phyloP scores from a whole-genome alignment of 2,888 invertebrate species.

The Himalopsyche tibetana region DNA sequence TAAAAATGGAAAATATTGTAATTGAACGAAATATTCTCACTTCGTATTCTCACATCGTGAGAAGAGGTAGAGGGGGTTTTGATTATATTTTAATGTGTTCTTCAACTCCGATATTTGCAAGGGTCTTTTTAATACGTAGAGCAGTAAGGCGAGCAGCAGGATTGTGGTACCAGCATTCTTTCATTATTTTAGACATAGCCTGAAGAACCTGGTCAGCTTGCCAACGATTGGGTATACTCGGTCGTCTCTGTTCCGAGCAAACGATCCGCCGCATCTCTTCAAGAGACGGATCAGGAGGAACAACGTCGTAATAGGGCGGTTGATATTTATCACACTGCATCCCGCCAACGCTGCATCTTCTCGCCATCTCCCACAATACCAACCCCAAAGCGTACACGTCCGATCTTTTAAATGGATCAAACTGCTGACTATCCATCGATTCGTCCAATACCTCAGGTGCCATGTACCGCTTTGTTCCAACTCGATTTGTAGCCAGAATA shows the following conservation, averaged over 20 bases:
- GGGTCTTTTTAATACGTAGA: constrained; percentile 96
- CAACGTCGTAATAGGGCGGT: constrained; percentile 95
- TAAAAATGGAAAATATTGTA: constrained; percentile 35
- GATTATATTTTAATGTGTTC: constrained; percentile 77
- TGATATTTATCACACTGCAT: constrained; percentile 92
- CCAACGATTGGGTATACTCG: constrained; percentile 95
- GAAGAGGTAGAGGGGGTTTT: constrained; percentile 5
- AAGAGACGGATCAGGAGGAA: constrained; percentile 95
- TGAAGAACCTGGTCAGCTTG: constrained; percentile 87
- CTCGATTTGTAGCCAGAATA: constrained; percentile 94
- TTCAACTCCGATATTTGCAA: constrained; percentile 85
- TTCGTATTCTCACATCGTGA: not conserved
- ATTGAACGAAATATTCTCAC: not conserved
- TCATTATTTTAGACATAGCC: constrained; percentile 95
- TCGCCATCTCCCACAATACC: constrained; percentile 97
- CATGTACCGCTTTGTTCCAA: constrained; percentile 98
- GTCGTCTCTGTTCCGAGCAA: constrained; percentile 90
- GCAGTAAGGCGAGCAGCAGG: constrained; percentile 97
- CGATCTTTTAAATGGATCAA: constrained; percentile 97
- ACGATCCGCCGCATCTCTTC: constrained; percentile 97
- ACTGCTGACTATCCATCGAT: constrained; percentile 93
- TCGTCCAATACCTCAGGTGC: constrained; percentile 97
- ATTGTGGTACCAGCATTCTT: constrained; percentile 98
- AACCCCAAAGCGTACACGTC: constrained; percentile 99
- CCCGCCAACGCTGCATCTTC: constrained; percentile 89